These are phyloP conservation scores for Eulithis prunata DNA, from an alignment of 2,888 invertebrate species.

Conservation along the genomic window DNA sequence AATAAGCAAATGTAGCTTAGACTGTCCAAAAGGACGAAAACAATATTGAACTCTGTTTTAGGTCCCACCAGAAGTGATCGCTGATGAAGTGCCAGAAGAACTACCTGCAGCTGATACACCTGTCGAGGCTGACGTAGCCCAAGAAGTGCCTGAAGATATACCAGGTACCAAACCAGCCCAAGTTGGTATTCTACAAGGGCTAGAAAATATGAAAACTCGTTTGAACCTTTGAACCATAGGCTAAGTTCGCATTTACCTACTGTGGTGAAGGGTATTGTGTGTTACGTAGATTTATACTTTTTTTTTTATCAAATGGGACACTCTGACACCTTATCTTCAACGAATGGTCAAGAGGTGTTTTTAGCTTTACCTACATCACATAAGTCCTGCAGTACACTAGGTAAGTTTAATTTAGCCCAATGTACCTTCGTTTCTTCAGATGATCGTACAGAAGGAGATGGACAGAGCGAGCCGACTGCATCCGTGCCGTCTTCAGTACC, in stretches of 20 bases:
- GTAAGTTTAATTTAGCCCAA: background rate
- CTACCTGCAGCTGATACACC: slow-evolving; percentile 12
- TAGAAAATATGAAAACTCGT: no score
- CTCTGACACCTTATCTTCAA: no score
- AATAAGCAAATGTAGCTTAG: no score
- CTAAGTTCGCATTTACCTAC: no score
- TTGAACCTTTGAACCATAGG: no score
- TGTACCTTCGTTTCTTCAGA: slow-evolving; percentile 6
- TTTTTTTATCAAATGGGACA: no score
- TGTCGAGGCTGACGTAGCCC: slow-evolving; percentile 25
- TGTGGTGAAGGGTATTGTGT: no score
- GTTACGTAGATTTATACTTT: no score
- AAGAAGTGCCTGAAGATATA: slow-evolving; percentile 57
- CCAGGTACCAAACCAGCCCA: slow-evolving; percentile 40
- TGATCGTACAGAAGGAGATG: slow-evolving; percentile 46
- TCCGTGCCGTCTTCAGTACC: slow-evolving; percentile 49
- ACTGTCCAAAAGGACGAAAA: background rate
- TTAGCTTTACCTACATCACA: no score
- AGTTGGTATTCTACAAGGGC: no score
- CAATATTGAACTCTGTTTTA: slow-evolving; percentile 1
- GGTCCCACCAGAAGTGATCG: slow-evolving; percentile 17
- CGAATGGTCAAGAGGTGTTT: no score
- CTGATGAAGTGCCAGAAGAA: slow-evolving; percentile 40
- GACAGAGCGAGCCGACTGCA: slow-evolving; percentile 44
- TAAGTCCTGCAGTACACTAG: no score